These are phyloP conservation scores for Parascotia fuliginaria DNA, from an alignment of 2,888 invertebrate species.

Conservation along the genomic window DNA sequence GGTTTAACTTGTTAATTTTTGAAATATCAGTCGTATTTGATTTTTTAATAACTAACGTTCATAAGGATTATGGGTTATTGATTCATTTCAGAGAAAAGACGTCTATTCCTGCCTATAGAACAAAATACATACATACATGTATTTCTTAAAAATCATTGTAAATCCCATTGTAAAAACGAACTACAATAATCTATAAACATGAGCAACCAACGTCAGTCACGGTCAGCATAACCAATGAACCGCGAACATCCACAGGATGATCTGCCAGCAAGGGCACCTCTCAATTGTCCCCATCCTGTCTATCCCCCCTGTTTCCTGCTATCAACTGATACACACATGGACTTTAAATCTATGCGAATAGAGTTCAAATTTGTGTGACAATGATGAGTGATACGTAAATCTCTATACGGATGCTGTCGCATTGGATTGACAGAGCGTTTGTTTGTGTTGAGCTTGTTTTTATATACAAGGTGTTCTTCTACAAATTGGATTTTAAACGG, in stretches of 20 bases:
- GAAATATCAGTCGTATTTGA: too few relatives aligned
- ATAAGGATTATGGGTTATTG: too few relatives aligned
- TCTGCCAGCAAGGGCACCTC: constrained; percentile 72
- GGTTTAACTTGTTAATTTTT: too few relatives aligned
- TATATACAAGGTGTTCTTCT: background rate
- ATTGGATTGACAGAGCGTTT: constrained; percentile 42
- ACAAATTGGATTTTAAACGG: too few relatives aligned
- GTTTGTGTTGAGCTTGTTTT: constrained; percentile 27
- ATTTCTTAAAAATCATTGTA: too few relatives aligned
- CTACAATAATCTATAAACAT: background rate
- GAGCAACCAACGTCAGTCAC: constrained; percentile 19
- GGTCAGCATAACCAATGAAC: constrained; percentile 36
- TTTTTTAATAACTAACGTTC: too few relatives aligned
- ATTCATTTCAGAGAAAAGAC: too few relatives aligned
- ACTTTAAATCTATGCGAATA: constrained; percentile 37
- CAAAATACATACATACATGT: too few relatives aligned
- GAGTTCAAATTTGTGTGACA: constrained; percentile 36
- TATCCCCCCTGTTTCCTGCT: constrained; percentile 64
- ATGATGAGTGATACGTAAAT: constrained; percentile 39
- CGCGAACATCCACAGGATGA: constrained; percentile 59
- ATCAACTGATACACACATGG: constrained; percentile 12
- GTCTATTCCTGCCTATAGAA: too few relatives aligned
- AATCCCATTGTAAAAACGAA: too few relatives aligned
- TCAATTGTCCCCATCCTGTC: constrained; percentile 78
- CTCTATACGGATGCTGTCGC: constrained; percentile 44